These are phyloP conservation scores for Caenorhabditis sp. DNA, from an alignment of 2,888 invertebrate genomes.

Conservation along the genomic window DNA sequence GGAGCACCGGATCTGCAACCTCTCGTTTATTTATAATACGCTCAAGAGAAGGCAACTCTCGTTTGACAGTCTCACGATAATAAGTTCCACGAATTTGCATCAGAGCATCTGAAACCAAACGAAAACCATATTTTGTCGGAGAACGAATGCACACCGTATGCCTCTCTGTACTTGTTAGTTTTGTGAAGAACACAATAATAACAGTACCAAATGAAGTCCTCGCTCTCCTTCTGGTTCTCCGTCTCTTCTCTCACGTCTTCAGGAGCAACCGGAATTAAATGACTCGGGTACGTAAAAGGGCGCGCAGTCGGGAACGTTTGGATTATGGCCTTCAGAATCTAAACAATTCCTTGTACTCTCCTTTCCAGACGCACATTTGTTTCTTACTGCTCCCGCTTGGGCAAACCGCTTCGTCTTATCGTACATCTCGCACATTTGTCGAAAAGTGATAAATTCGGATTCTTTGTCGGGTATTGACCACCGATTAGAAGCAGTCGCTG, in stretches of 20 bases:
- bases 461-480: not conserved
- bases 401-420: conserved; percentile 32
- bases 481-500: not conserved
- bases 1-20: not conserved
- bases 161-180: conserved; percentile 17
- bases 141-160: conserved; percentile 7
- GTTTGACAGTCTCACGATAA: not conserved
- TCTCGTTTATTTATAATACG: conserved; percentile 1
- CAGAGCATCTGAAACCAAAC: conserved; percentile 23
- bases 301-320: conserved; percentile 12
- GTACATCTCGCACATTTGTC: conserved; percentile 12
- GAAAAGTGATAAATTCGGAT: not conserved
- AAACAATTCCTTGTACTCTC: not conserved
- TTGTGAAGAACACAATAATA: conserved; percentile 17
- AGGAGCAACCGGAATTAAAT: not conserved
- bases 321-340: conserved; percentile 14
- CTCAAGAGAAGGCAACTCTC: not conserved
- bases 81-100: conserved; percentile 1
- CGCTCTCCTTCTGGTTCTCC: not conserved
- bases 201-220: conserved; percentile 22
- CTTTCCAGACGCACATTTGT: not conserved
- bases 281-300: conserved; percentile 4
- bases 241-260: not conserved
- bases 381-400: conserved; percentile 18
- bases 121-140: not conserved